Evolutionary conservation across 2,888 invertebrate species (phyloP).

Genomic region (Phyllotreta cruciferae): DNA sequence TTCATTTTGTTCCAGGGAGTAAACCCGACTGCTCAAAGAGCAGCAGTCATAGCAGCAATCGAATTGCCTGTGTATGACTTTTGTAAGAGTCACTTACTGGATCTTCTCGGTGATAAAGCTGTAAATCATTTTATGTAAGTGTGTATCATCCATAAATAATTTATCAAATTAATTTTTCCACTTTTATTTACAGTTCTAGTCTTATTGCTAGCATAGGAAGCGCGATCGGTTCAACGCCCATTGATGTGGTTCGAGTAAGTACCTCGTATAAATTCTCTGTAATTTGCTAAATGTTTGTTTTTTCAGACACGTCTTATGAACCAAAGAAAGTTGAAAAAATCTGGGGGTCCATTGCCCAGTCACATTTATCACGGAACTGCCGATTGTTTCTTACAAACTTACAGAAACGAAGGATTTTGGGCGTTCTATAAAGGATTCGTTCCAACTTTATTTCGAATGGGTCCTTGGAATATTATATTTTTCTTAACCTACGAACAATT

Average conservation of each 20-base stretch:
- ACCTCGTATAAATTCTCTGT: not conserved
- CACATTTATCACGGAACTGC: constrained; percentile 81
- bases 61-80: constrained; percentile 94
- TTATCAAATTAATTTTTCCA: not conserved
- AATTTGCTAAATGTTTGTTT: not conserved
- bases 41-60: constrained; percentile 91
- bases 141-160: constrained; percentile 1
- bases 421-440: constrained; percentile 95
- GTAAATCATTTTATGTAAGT: constrained; percentile 87
- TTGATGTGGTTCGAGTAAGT: constrained; percentile 90
- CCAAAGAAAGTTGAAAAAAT: constrained; percentile 70
- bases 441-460: constrained; percentile 95
- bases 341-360: constrained; percentile 62
- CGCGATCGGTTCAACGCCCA: constrained; percentile 91
- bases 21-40: constrained; percentile 90
- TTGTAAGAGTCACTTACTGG: constrained; percentile 77
- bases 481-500: constrained; percentile 93
- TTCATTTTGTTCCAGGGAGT: constrained; percentile 72
- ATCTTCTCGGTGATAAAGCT: constrained; percentile 77
- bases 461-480: constrained; percentile 97
- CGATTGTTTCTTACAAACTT: constrained; percentile 75
- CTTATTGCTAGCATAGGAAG: constrained; percentile 91
- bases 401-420: constrained; percentile 82
- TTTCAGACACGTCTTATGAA: constrained; percentile 93
- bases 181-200: constrained; percentile 73